Base-by-base conservation (phyloP, 2,888 invertebrate genomes). In the Plagodis pulveraria region DNA sequence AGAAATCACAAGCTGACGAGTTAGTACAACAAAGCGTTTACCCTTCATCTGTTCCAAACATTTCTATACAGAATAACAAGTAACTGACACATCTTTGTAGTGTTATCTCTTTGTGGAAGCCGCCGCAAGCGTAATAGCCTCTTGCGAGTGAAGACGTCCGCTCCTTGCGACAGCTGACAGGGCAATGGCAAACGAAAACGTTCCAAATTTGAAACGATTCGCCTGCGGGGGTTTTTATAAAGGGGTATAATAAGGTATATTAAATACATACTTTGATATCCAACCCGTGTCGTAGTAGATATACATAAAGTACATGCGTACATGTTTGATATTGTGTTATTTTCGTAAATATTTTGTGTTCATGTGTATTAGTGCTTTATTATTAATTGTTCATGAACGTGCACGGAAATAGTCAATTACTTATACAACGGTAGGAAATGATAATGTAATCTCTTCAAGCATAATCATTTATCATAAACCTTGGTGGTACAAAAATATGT, bases 191-290 rank as follows among this genome's bases (percentile, higher is more conserved):
- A 22, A 22, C 22, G 63, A 70, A 71, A 69, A 65, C 62, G 71
- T 74, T 77, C 72, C 58, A 33, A 72, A 74, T 78, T 76, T 72
- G 74, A 78, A 73, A 70, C 68, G 54, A 59, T 65, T 62, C 62
- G 55, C 62, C 36, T 59, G 71, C 75, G 77, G 60, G 67, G 69
- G 75, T 73, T 75, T 51, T 74, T 75, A 34, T 42, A 33, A 55
- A 56, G 49, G 36, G 35, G 33, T 1, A 2, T 2, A 4, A 22
- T 22, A 22, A 22, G 22, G 22, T 22, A 22, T 22, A 22, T 22
- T 2, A 22, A 4, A 22, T 22, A 22, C 22, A 22, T 22, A 22
- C 22, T 22, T 22, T 22, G 22, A 22, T 22, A 4, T 22, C 22
- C 22, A 22, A 22, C 22, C 22, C 22, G 22, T 22, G 22, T 22